phyloP scores from a whole-genome alignment of 2,113 vertebrate species.

The Ascaphus truei region DNA sequence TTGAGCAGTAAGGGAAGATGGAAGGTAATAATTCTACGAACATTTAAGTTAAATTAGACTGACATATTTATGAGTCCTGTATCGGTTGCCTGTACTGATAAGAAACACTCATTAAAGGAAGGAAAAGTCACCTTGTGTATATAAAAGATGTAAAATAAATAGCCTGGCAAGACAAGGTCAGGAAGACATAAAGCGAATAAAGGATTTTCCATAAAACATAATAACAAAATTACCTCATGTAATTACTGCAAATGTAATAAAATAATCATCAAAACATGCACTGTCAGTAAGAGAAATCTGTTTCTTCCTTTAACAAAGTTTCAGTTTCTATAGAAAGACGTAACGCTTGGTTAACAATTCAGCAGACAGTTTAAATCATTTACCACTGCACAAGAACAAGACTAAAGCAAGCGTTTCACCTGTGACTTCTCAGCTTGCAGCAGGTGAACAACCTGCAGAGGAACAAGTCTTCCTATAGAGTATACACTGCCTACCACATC shows the following conservation, averaged over 20 bases:
- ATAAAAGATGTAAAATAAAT: conserved; percentile 67
- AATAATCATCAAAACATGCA: too few relatives aligned
- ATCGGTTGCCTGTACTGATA: conserved; percentile 66
- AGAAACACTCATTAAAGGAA: conserved; percentile 67
- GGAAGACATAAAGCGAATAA: conserved; percentile 75
- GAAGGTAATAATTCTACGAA: neutral
- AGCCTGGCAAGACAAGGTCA: conserved; percentile 63
- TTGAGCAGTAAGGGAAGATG: neutral
- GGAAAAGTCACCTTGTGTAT: conserved; percentile 74
- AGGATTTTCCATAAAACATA: conserved; percentile 70
- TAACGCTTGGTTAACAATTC: too few relatives aligned
- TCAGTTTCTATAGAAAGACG: too few relatives aligned
- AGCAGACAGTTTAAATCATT: too few relatives aligned
- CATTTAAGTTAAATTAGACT: conserved; percentile 30
- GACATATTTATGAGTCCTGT: conserved; percentile 70
- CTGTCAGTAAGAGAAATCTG: too few relatives aligned
- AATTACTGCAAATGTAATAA: neutral
- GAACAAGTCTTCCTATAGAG: too few relatives aligned
- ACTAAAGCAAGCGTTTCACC: too few relatives aligned
- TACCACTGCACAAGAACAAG: too few relatives aligned
- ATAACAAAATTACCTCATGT: conserved; percentile 60
- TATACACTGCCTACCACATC: too few relatives aligned
- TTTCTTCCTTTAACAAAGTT: too few relatives aligned
- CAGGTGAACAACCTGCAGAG: too few relatives aligned
- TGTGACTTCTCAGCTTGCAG: too few relatives aligned